phyloP scores from a whole-genome alignment of 2,888 invertebrate genomes.

The Zeuzera pyrina region DNA sequence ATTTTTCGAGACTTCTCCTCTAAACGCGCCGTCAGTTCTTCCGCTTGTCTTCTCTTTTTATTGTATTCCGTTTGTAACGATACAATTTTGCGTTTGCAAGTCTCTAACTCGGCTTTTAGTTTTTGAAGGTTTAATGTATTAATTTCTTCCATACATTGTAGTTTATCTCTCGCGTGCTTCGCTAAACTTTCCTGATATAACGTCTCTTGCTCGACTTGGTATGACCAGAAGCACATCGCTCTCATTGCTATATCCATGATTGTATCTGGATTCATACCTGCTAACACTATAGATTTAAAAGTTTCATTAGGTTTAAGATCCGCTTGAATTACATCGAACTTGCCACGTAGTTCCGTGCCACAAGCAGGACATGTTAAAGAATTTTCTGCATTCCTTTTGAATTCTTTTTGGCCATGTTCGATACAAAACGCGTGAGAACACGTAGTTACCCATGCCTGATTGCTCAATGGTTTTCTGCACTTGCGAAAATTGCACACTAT shows the following conservation, averaged over 20 bases:
- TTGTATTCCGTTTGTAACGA: constrained; percentile 54
- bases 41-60: constrained; percentile 58
- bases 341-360: constrained; percentile 58
- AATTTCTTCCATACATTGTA: constrained; percentile 60
- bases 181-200: constrained; percentile 62
- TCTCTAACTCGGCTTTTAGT: constrained; percentile 60
- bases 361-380: constrained; percentile 64
- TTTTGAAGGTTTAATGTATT: constrained; percentile 57
- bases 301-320: constrained; percentile 66
- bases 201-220: constrained; percentile 67
- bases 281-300: constrained; percentile 66
- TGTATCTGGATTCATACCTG: constrained; percentile 66
- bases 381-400: constrained; percentile 57
- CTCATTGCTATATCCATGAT: constrained; percentile 71
- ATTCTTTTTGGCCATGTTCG: constrained; percentile 66
- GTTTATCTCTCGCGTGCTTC: constrained; percentile 57
- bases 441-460: constrained; percentile 67
- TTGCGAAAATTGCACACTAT: constrained; percentile 69
- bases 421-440: constrained; percentile 72
- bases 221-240: constrained; percentile 70
- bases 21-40: constrained; percentile 50
- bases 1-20: constrained; percentile 61
- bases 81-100: constrained; percentile 54
- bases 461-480: constrained; percentile 58
- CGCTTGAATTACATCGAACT: constrained; percentile 68